Evolutionary conservation across 2,888 invertebrate genomes (phyloP).

Genomic region (Sturmia bella): DNA sequence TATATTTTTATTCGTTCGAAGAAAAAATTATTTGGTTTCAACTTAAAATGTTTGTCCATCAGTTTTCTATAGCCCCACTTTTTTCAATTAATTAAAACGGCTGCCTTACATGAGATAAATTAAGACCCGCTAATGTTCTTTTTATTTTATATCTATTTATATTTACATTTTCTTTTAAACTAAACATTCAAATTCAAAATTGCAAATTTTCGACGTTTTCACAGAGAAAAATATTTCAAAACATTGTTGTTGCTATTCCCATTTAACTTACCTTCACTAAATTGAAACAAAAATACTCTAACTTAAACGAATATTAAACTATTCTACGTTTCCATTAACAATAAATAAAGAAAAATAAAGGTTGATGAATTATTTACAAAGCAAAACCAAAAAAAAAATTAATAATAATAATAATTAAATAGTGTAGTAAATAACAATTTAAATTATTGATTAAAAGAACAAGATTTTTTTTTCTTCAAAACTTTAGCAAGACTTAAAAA

Average conservation of each 20-base stretch:
- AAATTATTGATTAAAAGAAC: slow-evolving; percentile 38
- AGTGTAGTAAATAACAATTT: slow-evolving; percentile 61
- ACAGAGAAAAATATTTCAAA: no score
- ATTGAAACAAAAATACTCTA: slow-evolving; percentile 9
- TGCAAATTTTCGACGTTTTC: no score
- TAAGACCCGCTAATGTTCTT: no score
- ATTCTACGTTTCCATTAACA: slow-evolving; percentile 70
- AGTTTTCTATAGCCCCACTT: no score
- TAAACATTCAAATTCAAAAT: no score
- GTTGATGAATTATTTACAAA: slow-evolving; percentile 80
- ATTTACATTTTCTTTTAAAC: no score
- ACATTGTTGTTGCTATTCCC: background rate
- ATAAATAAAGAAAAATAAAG: slow-evolving; percentile 76
- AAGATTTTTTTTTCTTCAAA: slow-evolving; percentile 59
- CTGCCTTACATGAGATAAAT: no score
- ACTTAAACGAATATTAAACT: slow-evolving; percentile 44
- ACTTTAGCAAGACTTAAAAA: slow-evolving; percentile 71
- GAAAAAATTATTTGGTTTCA: no score
- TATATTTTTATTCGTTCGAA: no score
- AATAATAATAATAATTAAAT: slow-evolving; percentile 66
- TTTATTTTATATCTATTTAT: no score
- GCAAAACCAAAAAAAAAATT: slow-evolving; percentile 61
- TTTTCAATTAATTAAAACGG: no score
- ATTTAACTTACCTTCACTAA: slow-evolving; percentile 11
- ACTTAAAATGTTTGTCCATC: no score